Conservation (phyloP, 2,113 vertebrate genomes). For the Propithecus coquereli region DNA sequence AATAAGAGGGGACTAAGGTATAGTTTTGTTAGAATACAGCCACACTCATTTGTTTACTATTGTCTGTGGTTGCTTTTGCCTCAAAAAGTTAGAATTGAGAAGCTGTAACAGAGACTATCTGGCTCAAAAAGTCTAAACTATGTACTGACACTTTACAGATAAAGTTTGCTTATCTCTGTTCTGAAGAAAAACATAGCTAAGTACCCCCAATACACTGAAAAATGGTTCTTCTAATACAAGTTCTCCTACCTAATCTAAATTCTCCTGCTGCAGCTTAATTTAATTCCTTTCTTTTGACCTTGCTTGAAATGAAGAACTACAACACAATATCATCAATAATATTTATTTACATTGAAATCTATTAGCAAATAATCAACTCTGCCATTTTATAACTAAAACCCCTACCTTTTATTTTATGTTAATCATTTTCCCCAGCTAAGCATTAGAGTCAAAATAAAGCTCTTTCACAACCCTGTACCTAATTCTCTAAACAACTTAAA, state of each 20-base stretch:
- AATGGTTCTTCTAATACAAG: not conserved
- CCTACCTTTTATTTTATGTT: constrained; percentile 5
- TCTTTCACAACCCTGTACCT: not conserved
- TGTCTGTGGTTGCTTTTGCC: not conserved
- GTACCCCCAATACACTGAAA: not conserved
- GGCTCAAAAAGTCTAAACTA: not conserved
- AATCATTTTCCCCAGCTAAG: not conserved
- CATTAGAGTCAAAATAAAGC: constrained; percentile 14
- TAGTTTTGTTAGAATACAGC: not conserved
- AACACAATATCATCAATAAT: not conserved
- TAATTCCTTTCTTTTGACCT: not conserved
- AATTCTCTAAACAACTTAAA: not conserved
- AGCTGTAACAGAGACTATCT: not conserved
- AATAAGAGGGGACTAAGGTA: not conserved
- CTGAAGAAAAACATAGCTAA: not conserved
- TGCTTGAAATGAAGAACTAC: not conserved
- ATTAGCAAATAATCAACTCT: not conserved
- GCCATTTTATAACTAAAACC: not conserved
- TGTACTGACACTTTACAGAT: not conserved
- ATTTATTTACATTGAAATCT: constrained; percentile 31
- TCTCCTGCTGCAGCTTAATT: not conserved
- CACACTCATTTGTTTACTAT: not conserved
- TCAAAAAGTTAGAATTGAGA: not conserved
- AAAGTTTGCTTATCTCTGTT: not conserved
- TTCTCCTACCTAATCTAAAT: not conserved